These are phyloP conservation scores for Syngnathus rostellatus DNA, from an alignment of 2,797 vertebrate species.

Conservation along the genomic window DNA sequence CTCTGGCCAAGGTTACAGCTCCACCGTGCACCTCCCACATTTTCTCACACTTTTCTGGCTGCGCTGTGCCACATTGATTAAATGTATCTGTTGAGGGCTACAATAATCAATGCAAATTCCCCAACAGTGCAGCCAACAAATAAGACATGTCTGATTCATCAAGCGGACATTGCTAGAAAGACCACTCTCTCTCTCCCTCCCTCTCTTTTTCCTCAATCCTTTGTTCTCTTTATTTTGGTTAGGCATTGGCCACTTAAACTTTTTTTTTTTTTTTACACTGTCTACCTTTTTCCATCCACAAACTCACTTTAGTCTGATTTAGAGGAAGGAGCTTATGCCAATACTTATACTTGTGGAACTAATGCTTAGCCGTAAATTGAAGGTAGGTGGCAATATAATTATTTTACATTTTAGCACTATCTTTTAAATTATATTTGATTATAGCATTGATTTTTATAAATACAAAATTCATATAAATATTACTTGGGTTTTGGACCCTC, in stretches of 20 bases:
- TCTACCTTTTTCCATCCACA: conserved; percentile 58
- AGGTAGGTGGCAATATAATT: conserved; percentile 85
- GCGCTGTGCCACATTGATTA: conserved; percentile 82
- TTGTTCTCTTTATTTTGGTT: conserved; percentile 6
- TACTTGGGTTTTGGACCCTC: neutral
- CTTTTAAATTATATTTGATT: conserved; percentile 4
- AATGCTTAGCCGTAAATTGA: conserved; percentile 64
- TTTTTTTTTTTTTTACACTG: conserved; percentile 18
- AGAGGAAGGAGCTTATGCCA: conserved; percentile 44
- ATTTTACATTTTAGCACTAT: conserved; percentile 63
- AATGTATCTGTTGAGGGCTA: conserved; percentile 86
- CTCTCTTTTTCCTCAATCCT: neutral
- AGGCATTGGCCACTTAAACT: conserved; percentile 4
- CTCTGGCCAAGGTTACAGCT: conserved; percentile 67
- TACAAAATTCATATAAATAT: neutral
- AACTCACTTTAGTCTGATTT: conserved; percentile 58
- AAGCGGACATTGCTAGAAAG: conserved; percentile 84
- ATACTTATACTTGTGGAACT: conserved; percentile 66
- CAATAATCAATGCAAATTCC: conserved; percentile 98
- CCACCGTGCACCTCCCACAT: conserved; percentile 55
- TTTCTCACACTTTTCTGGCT: conserved; percentile 71
- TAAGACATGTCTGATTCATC: conserved; percentile 83
- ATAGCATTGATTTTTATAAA: neutral
- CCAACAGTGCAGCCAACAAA: conserved; percentile 77
- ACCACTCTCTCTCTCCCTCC: conserved; percentile 66